phyloP scores from a whole-genome alignment of 2,888 invertebrate species.

The Melanchra persicariae region DNA sequence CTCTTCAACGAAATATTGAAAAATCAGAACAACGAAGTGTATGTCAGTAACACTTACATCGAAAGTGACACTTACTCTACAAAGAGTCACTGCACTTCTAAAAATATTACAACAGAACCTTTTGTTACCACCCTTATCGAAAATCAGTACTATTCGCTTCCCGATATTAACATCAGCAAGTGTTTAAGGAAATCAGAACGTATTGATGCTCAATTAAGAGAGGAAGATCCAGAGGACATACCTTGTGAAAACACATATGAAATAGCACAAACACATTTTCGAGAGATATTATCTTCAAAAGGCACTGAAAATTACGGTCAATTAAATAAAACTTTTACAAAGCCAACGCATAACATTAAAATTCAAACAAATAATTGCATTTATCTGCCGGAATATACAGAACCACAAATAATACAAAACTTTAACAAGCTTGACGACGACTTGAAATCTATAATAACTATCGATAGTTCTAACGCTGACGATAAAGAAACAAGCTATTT shows the following conservation, averaged over 20 bases:
- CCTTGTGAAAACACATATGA: constrained; percentile 86
- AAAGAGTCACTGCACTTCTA: constrained; percentile 84
- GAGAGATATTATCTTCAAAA: constrained; percentile 83
- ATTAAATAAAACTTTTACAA: constrained; percentile 80
- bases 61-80: constrained; percentile 84
- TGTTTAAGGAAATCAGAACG: constrained; percentile 93
- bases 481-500: constrained; percentile 82
- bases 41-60: constrained; percentile 84
- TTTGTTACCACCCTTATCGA: constrained; percentile 90
- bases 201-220: constrained; percentile 93
- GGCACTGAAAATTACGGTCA: constrained; percentile 84
- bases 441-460: constrained; percentile 86
- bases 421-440: constrained; percentile 87
- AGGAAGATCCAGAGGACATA: constrained; percentile 86
- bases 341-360: constrained; percentile 69
- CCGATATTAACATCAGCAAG: constrained; percentile 93
- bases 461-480: constrained; percentile 85
- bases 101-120: constrained; percentile 88
- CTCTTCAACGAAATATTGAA: constrained; percentile 80
- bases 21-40: constrained; percentile 81
- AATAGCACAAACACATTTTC: constrained; percentile 85
- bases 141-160: constrained; percentile 93
- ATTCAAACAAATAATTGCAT: constrained; percentile 73
- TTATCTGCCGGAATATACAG: constrained; percentile 79
- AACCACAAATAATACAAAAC: constrained; percentile 81